A percentile compares a stretch with the other conserved stretches of the same genome.
These are phyloP conservation scores for Oligia latruncula DNA, from an alignment of 2,888 invertebrate species.

Conservation along the genomic window DNA sequence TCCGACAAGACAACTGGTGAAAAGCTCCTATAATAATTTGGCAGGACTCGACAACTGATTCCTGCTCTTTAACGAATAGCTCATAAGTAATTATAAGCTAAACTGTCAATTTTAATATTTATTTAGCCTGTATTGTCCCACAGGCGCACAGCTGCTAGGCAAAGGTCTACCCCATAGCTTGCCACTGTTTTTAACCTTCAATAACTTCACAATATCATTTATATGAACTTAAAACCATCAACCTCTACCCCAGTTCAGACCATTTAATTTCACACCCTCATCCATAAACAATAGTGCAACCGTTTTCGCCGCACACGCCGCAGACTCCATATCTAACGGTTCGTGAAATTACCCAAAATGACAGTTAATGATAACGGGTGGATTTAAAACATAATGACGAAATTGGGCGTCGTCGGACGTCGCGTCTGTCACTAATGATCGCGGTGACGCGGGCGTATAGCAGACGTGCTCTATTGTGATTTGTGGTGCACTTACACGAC, in stretches of 20 bases:
- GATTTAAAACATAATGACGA: constrained; percentile 78
- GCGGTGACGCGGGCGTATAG: constrained; percentile 42
- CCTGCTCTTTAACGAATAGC: not conserved
- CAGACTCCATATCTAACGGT: constrained; percentile 78
- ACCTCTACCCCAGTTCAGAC: no score
- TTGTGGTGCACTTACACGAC: constrained; percentile 64
- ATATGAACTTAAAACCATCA: not conserved
- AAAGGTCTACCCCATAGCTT: not conserved
- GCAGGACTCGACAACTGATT: not conserved
- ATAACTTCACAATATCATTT: not conserved
- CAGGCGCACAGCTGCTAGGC: not conserved
- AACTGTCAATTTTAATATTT: not conserved
- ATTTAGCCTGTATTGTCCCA: not conserved
- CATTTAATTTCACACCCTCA: not conserved
- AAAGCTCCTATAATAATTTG: not conserved
- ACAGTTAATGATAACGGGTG: constrained; percentile 81
- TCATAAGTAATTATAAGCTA: not conserved
- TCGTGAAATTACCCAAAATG: constrained; percentile 83
- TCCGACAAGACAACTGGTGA: no score
- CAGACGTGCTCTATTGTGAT: constrained; percentile 75
- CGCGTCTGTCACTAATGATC: constrained; percentile 75
- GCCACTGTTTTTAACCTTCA: not conserved
- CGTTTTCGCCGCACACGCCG: constrained; percentile 64
- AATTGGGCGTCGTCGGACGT: constrained; percentile 75
- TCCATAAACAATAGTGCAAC: constrained; percentile 59